Conservation (phyloP, 2,113 vertebrate genomes). For the Psittacara wagleri region DNA sequence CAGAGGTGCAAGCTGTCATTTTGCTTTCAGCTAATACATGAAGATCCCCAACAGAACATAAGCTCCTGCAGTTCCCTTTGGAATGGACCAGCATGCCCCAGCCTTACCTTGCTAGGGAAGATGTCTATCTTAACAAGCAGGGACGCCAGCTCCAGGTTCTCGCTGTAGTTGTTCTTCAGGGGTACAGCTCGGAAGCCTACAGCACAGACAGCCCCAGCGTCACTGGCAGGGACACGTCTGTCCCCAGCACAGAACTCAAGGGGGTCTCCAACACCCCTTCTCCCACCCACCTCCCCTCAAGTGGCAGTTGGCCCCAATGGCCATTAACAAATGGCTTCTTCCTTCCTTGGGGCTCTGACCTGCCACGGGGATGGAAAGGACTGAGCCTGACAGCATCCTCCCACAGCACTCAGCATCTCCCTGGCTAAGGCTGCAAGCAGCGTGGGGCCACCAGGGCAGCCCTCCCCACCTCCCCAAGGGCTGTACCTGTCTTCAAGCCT, state of each 20-base stretch:
- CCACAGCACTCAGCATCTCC: not conserved
- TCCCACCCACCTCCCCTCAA: not conserved
- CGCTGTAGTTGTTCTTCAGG: slow-evolving; percentile 96
- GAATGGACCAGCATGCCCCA: not conserved
- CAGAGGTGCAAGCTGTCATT: not conserved
- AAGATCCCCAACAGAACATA: not conserved
- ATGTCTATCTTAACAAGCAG: slow-evolving; percentile 90
- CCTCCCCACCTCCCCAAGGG: fast-evolving
- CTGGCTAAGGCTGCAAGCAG: not conserved
- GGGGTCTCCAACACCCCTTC: not conserved
- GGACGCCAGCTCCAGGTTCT: slow-evolving; percentile 93
- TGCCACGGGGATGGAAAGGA: not conserved
- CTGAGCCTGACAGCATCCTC: not conserved
- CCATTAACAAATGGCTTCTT: not conserved
- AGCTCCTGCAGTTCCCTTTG: not conserved
- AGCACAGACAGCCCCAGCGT: not conserved
- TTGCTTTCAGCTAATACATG: not conserved
- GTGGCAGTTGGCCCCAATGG: not conserved
- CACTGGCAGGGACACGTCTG: not conserved
- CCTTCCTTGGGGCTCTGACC: not conserved
- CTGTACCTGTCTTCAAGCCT: slow-evolving; percentile 90
- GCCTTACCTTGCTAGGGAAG: slow-evolving; percentile 84
- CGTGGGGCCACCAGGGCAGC: not conserved
- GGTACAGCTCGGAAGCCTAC: slow-evolving; percentile 92
- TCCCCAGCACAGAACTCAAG: not conserved